Base-by-base conservation (phyloP, 2,113 vertebrate species). In the Speoplatyrhinus poulsoni region DNA sequence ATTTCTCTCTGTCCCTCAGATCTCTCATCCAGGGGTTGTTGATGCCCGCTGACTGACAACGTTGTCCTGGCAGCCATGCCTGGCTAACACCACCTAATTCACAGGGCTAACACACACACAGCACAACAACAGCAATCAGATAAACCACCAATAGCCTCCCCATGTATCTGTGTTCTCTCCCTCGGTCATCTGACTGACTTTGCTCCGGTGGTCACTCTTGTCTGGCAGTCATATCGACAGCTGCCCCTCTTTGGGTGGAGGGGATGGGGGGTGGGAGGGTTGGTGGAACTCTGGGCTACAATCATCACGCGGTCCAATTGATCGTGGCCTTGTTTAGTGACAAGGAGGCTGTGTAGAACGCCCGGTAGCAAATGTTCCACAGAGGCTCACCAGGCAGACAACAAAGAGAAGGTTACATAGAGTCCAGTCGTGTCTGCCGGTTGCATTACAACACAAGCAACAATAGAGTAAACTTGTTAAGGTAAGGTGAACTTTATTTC, bases 61-160 rank as follows among this genome's bases (percentile, higher is more conserved):
- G 88, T 90, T 65, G 69, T 89, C 91, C 91, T 90, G 61, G 73
- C 70, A 87, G 92, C 86, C 76, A 90, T 75, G 91, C 91, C 85
- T 57, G 63, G 15, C 32, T 67, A 62, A 72, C 73, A 54, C 88
- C 92, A 93, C 89, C 92, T 93, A 91, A 90, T 92, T 88, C 92
- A 89, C 79, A 73, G 53, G 10, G 77, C 61, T 46, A 60, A 62
- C 76, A 72, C 67, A 65, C 62, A 55, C 55, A 77, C 67, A 71
- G 64, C 63, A 63, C 55, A 63, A 54, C 56, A 69, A 54, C 61
- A 41, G 53, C 19, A 52, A 17, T 19, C 50, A 41, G 75, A 81
- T 75, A 82, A 82, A 81, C 77, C 75, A 83, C 80, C 76, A 68
- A 78, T 80, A 77, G 76, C 82, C 71, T 57, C 69, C 63, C 77